phyloP scores from a whole-genome alignment of 1,140 invertebrate genomes.

The Drosophila hydei region DNA sequence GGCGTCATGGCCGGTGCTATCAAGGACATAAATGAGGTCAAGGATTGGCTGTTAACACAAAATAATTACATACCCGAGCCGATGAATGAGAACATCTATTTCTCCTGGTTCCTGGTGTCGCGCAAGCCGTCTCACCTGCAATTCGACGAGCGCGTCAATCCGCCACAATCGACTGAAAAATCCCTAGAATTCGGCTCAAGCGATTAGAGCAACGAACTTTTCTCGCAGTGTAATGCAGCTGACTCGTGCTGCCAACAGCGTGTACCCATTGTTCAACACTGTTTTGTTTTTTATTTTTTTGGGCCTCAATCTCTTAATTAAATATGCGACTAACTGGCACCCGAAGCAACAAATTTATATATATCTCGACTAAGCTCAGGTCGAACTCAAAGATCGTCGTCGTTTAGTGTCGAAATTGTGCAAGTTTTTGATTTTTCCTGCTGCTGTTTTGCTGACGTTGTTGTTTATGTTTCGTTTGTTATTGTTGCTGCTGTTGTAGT shows the following conservation, averaged over 20 bases:
- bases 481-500: conserved; percentile 34
- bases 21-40: conserved; percentile 2
- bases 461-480: conserved; percentile 39
- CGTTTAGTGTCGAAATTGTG: conserved; percentile 82
- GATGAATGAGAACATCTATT: not conserved
- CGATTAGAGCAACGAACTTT: conserved; percentile 7
- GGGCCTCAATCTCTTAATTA: conserved; percentile 82
- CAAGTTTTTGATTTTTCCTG: conserved; percentile 74
- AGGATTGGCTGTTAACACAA: not conserved
- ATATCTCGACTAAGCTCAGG: not conserved
- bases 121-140: not conserved
- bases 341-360: conserved; percentile 16
- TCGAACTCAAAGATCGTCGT: conserved; percentile 60
- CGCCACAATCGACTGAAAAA: not conserved
- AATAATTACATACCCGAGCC: not conserved
- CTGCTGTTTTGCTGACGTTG: conserved; percentile 39
- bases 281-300: conserved; percentile 44
- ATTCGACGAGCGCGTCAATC: not conserved
- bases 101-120: conserved; percentile 11
- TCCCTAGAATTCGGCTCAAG: not conserved
- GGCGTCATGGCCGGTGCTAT: conserved; percentile 15
- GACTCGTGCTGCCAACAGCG: conserved; percentile 65
- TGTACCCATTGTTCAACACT: conserved; percentile 77
- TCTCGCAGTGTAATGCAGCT: conserved; percentile 48
- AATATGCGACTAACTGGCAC: conserved; percentile 75